Evolutionary conservation across 2,888 invertebrate genomes (phyloP).

Genomic region (Notodonta dromedarius): DNA sequence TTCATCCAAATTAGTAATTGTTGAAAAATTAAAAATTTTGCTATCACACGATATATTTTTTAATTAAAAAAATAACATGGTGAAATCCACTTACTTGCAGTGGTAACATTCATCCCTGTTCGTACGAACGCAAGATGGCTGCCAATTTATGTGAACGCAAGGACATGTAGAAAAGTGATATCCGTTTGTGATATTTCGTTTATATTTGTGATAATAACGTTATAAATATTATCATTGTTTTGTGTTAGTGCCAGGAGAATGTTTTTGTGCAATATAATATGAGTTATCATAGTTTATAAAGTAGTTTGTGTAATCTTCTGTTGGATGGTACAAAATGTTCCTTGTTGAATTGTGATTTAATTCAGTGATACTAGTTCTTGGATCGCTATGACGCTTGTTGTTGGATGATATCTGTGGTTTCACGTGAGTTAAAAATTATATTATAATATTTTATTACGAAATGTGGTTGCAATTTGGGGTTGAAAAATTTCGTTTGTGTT

Average conservation of each 20-base stretch:
- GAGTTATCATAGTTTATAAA: constrained; percentile 73
- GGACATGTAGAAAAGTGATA: constrained; percentile 78
- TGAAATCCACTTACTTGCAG: constrained; percentile 26
- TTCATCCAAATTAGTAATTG: too few relatives aligned
- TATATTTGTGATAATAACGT: constrained; percentile 73
- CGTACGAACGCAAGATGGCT: constrained; percentile 81
- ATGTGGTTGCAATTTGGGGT: constrained; percentile 40
- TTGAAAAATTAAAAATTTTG: too few relatives aligned
- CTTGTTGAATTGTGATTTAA: constrained; percentile 82
- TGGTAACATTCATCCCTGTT: constrained; percentile 64
- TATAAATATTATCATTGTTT: constrained; percentile 61
- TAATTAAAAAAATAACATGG: constrained; percentile 2
- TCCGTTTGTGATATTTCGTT: constrained; percentile 73
- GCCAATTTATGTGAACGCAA: constrained; percentile 82
- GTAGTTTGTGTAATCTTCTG: constrained; percentile 75
- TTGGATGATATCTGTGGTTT: constrained; percentile 80
- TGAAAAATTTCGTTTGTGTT: constrained; percentile 58
- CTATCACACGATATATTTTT: not conserved
- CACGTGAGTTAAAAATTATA: constrained; percentile 65
- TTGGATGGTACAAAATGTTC: constrained; percentile 78
- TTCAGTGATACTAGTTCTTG: constrained; percentile 76
- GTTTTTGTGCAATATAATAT: constrained; percentile 76
- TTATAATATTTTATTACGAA: constrained; percentile 33
- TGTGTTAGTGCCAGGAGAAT: constrained; percentile 65
- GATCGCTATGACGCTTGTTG: constrained; percentile 75